Evolutionary conservation across 2,797 vertebrate genomes (phyloP).

Genomic region (Chaetodon trifasciatus): DNA sequence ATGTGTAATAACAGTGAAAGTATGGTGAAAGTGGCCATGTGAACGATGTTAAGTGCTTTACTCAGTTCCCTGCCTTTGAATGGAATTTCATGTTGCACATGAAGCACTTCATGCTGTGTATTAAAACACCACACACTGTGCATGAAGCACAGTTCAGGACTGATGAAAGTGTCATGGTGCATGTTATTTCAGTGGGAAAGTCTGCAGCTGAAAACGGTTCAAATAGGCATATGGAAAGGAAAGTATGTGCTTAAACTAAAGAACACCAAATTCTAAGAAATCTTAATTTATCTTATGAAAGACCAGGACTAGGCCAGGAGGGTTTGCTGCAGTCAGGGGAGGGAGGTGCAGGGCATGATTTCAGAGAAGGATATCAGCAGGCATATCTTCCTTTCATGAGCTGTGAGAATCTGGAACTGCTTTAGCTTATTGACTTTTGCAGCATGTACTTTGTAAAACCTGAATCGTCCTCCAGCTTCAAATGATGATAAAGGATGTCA

Average conservation of each 20-base stretch:
- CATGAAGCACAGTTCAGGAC: neutral
- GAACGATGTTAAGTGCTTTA: neutral
- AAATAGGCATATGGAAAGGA: too few relatives aligned
- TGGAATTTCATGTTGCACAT: conserved; percentile 2
- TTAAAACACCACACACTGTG: conserved; percentile 5
- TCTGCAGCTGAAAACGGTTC: neutral
- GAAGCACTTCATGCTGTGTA: conserved; percentile 11
- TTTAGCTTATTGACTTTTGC: neutral
- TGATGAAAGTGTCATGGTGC: neutral
- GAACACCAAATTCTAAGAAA: neutral
- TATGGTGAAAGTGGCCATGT: neutral
- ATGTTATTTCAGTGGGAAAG: conserved; percentile 1
- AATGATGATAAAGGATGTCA: neutral
- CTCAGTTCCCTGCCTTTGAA: neutral
- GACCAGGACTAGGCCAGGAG: neutral
- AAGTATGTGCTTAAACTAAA: neutral
- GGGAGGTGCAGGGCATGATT: neutral
- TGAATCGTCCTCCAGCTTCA: neutral
- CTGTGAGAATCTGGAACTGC: neutral
- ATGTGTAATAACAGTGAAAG: neutral
- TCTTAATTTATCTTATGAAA: neutral
- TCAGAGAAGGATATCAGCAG: neutral
- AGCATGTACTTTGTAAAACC: neutral
- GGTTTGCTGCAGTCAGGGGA: neutral
- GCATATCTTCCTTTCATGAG: neutral